Conservation (phyloP, 2,113 vertebrate species). For the Chionomys nivalis region DNA sequence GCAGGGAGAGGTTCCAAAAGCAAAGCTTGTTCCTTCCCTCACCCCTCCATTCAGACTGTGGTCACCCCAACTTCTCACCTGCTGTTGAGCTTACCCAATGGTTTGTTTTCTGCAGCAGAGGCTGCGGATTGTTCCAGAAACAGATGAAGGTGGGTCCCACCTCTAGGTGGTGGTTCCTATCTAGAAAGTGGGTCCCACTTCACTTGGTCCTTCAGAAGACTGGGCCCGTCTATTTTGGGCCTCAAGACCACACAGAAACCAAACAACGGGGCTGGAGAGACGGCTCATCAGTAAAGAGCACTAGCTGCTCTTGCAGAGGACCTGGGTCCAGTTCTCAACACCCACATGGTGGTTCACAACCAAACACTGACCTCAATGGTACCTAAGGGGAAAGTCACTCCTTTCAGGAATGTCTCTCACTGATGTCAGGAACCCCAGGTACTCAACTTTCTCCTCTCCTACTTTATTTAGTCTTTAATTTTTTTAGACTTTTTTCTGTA, state of each 20-base stretch:
- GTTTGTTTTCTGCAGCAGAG: neutral
- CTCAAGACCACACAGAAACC: neutral
- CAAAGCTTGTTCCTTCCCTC: neutral
- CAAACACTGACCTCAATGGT: too few species aligned
- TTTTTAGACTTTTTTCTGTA: neutral
- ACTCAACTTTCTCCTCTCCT: neutral
- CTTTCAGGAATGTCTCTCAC: fast-evolving
- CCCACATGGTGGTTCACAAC: too few species aligned
- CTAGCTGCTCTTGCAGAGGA: too few species aligned
- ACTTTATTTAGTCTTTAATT: neutral
- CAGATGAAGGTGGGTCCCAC: neutral
- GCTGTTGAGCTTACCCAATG: neutral
- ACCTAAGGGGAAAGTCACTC: fast-evolving
- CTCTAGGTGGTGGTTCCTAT: neutral
- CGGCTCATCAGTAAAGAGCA: too few species aligned
- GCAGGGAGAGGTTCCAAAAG: neutral
- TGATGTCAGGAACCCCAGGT: fast-evolving
- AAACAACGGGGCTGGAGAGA: too few species aligned
- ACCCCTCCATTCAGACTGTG: neutral
- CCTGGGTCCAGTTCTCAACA: too few species aligned
- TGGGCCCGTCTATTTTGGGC: neutral
- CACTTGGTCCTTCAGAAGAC: neutral
- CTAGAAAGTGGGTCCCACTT: neutral
- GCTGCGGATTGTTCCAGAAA: slow-evolving; percentile 41
- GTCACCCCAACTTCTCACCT: neutral